Base-by-base conservation (phyloP, 1,140 invertebrate species). In the Drosophila tsacasi region DNA sequence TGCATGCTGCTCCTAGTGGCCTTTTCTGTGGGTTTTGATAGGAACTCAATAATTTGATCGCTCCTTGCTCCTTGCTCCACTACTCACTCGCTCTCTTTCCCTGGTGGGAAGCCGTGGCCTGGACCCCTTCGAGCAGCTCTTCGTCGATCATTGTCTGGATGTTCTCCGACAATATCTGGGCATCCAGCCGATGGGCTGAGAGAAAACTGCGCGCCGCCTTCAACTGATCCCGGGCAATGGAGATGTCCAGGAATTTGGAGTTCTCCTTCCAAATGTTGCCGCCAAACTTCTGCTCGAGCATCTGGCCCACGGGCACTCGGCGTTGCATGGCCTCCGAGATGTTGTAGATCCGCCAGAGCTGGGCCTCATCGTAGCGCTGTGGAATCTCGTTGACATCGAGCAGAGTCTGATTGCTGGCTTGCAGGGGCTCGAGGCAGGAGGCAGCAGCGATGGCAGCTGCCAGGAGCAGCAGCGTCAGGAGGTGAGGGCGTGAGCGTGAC, bases 291-390 rank as follows among this genome's bases (percentile, higher is more conserved):
- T 84, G 79, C 60, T 92, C 92, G 46, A 92, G 65, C 46, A 82
- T 57, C 55, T 92, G 71, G 19, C 79, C 62, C 12, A 92, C 69
- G 27, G 85, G 85, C 65, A 91, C 62, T 10, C 47, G 64, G 30
- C 69, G 69, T 12, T 66, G 76, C 82, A 91, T 74, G 7, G 77
- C 75, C 50, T 86, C 81, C 9, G 89, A 91, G 17, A 91, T 90
- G 73, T 92, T 92, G 63, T 93, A 81, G 15, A 95, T 93, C 68
- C 94, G 94, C 94, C 94, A 95, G 27, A 95, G 73, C 84, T 95
- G 94, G 39, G 94, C 93, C 35, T 94, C 94, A 40, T 93, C 93
- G 69, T 94, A 95, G 27, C 94, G 93, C 49, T 94, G 94, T 2
- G 87, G 84, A 17, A 89, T 84, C 15, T 77, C 83, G 59, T 91